Percentiles rank a stretch among this genome's conserved stretches.
Evolutionary conservation across 2,113 vertebrate genomes (phyloP).

Genomic region (Upupa epops): DNA sequence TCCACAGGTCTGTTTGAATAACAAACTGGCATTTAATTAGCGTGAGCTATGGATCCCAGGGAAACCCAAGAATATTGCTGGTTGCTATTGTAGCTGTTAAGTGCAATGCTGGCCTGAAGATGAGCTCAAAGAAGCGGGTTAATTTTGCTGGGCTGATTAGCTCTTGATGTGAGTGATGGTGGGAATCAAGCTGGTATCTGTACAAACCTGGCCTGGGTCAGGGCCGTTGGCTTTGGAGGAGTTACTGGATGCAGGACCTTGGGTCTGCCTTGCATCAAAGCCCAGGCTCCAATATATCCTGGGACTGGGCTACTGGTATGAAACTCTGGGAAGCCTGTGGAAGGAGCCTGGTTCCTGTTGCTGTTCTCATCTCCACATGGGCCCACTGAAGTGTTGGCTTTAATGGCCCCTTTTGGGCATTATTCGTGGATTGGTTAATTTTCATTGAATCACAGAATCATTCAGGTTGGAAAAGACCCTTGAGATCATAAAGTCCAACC

Average conservation of each 20-base stretch:
- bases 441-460: no score
- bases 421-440: background rate
- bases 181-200: fast-evolving
- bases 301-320: background rate
- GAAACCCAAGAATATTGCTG: background rate
- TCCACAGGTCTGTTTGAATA: background rate
- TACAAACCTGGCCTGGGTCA: background rate
- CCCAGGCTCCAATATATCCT: fast-evolving
- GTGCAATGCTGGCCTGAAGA: background rate
- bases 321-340: background rate
- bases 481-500: no score
- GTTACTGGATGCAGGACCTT: background rate
- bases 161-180: background rate
- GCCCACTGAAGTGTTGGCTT: fast-evolving
- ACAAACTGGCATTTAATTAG: conserved; percentile 23
- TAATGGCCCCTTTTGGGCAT: background rate
- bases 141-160: background rate
- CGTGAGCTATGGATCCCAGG: background rate
- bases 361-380: background rate
- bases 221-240: background rate
- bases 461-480: no score
- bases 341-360: background rate
- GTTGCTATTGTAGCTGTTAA: background rate
- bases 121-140: background rate
- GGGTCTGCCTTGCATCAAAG: fast-evolving